Evolutionary conservation across 2,888 invertebrate species (phyloP), one percentile per base, ranked within the genome.

Genomic region (Drosophila nr. medialis): DNA sequence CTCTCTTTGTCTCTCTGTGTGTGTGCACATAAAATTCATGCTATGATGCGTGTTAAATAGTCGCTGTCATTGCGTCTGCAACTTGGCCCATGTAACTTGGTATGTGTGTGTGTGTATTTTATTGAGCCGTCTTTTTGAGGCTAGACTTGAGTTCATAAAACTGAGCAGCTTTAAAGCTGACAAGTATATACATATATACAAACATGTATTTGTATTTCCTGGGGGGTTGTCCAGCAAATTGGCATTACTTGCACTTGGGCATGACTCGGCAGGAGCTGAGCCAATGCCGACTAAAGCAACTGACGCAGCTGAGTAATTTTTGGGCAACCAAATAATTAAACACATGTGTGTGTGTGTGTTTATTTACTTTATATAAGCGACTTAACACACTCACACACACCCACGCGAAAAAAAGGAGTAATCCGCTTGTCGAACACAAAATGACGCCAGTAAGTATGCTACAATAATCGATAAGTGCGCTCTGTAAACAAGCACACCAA

Each of bases 1-100:
- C 56, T 45, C 51, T 42, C 40, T 56, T 38, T 38, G 36, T 29
- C 50, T 50, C 27, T 48, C 21, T 34, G 32, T 67, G 8, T 29
- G 61, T 68, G 67, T 32, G 59, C 63, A 50, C 83, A 81, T 87
- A 77, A 82, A 86, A 86, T 69, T 75, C 72, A 83, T 87, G 83
- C 75, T 75, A 75, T 80, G 85, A 86, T 81, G 85, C 89, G 89
- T 83, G 86, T 85, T 85, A 85, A 85, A 85, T 85, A 85, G 88
- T 77, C 86, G 83, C 88, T 86, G 83, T 80, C 83, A 83, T 75
- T 77, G 63, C 66, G 71, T 81, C 69, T 74, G 64, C 70, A 64
- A 61, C 67, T 71, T 73, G 67, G 42, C 21, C 73, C 64, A 15
- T 54, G 50, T 59, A 36, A 24, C n/a, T 56, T 40, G 42, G 49